Evolutionary conservation across 2,888 invertebrate genomes (phyloP).

Genomic region (Villa cingulata): DNA sequence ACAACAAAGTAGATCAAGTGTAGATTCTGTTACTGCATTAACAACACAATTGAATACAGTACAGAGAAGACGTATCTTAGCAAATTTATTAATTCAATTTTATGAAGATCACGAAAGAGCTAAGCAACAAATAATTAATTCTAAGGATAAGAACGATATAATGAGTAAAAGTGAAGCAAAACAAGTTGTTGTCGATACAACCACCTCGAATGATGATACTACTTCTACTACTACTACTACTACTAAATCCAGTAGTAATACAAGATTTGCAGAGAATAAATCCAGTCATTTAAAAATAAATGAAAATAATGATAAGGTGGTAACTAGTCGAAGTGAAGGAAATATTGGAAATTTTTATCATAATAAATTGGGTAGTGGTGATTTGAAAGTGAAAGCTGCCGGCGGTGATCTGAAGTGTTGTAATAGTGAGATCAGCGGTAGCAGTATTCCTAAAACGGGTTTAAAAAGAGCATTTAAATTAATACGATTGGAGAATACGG

Average conservation of each 20-base stretch:
- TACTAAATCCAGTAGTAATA: conserved; percentile 13
- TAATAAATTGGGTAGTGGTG: not conserved
- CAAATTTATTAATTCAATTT: conserved; percentile 32
- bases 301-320: not conserved
- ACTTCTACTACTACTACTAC: not conserved
- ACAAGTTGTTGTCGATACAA: not conserved
- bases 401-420: not conserved
- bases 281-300: not conserved
- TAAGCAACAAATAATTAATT: conserved; percentile 12
- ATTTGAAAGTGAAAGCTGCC: not conserved
- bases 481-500: conserved; percentile 33
- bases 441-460: not conserved
- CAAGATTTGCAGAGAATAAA: not conserved
- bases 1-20: not conserved
- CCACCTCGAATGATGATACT: not conserved
- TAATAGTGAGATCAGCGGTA: not conserved
- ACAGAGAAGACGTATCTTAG: conserved; percentile 19
- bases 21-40: not conserved
- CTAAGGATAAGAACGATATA: conserved; percentile 5
- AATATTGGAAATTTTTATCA: not conserved
- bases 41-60: conserved; percentile 1
- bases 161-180: conserved; percentile 8
- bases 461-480: conserved; percentile 30
- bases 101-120: conserved; percentile 31
- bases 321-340: conserved; percentile 4